phyloP scores from a whole-genome alignment of 2,888 invertebrate genomes.

The Lasioglossum zephyrum region DNA sequence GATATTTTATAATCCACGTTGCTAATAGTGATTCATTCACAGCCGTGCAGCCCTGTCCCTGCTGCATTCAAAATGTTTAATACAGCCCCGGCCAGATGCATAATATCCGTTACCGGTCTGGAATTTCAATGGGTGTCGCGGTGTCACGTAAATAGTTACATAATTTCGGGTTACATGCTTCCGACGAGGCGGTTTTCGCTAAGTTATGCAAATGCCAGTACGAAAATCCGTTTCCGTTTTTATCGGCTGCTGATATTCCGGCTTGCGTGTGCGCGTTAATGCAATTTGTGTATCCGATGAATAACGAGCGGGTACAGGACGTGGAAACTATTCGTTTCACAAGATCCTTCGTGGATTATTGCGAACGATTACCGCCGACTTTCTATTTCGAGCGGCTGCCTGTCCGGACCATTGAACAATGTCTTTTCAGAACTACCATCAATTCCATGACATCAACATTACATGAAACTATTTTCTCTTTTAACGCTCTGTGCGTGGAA shows the following conservation, averaged over 20 bases:
- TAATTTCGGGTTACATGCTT: constrained; percentile 28
- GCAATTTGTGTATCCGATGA: constrained; percentile 11
- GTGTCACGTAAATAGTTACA: constrained; percentile 28
- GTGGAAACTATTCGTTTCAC: not conserved
- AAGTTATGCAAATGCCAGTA: constrained; percentile 34
- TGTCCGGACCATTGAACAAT: not conserved
- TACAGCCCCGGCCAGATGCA: constrained; percentile 17
- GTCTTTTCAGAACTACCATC: not conserved
- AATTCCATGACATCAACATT: not conserved
- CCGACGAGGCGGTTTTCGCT: constrained; percentile 14
- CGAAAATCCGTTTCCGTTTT: constrained; percentile 28
- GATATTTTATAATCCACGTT: constrained; percentile 57
- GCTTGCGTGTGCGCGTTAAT: constrained; percentile 18
- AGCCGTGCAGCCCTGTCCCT: not conserved
- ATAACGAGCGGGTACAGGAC: constrained; percentile 10
- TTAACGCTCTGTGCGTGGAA: not conserved
- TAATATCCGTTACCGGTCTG: constrained; percentile 12
- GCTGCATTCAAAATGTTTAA: constrained; percentile 52
- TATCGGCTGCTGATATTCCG: constrained; percentile 1
- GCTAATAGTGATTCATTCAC: constrained; percentile 56
- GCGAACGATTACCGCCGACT: constrained; percentile 15
- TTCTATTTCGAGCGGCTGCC: not conserved
- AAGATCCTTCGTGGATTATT: constrained; percentile 10
- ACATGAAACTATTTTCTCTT: not conserved
- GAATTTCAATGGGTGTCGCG: constrained; percentile 17